Evolutionary conservation across 2,888 invertebrate species (phyloP).

Genomic region (Spicauda simplicius): DNA sequence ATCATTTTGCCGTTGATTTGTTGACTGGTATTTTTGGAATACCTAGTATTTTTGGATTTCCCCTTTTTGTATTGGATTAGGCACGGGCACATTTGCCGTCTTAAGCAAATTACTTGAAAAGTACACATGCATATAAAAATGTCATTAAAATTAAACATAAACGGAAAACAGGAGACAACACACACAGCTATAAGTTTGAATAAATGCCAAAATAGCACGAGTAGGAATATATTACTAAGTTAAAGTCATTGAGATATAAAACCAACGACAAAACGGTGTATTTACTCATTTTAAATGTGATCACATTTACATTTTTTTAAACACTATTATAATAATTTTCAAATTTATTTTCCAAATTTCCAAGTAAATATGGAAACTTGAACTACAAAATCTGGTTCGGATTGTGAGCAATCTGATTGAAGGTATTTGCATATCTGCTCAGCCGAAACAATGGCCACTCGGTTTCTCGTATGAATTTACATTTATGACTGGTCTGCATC

Average conservation of each 20-base stretch:
- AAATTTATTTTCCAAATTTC: too few species aligned
- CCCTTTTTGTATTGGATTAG: too few species aligned
- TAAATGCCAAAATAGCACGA: too few species aligned
- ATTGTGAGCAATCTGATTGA: constrained; percentile 10
- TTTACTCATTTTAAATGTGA: background rate
- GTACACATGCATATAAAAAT: too few species aligned
- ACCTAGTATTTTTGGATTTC: too few species aligned
- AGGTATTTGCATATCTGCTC: constrained; percentile 58
- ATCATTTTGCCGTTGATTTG: background rate
- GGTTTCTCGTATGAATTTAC: constrained; percentile 70
- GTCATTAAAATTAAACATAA: too few species aligned
- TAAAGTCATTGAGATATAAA: background rate
- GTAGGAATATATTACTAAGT: too few species aligned
- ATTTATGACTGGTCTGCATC: constrained; percentile 65
- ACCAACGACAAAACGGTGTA: background rate
- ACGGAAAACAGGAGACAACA: too few species aligned
- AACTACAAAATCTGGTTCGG: constrained; percentile 13
- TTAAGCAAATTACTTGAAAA: too few species aligned
- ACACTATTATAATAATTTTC: background rate
- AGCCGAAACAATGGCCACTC: constrained; percentile 60
- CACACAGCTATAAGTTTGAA: too few species aligned
- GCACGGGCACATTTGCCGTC: too few species aligned
- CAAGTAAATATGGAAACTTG: background rate
- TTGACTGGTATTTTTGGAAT: background rate
- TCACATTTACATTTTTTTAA: constrained; percentile 33